Percentiles rank a stretch among this genome's conserved stretches.
phyloP scores from a whole-genome alignment of 2,888 invertebrate genomes.

The Eueremaeus valkanovi region DNA sequence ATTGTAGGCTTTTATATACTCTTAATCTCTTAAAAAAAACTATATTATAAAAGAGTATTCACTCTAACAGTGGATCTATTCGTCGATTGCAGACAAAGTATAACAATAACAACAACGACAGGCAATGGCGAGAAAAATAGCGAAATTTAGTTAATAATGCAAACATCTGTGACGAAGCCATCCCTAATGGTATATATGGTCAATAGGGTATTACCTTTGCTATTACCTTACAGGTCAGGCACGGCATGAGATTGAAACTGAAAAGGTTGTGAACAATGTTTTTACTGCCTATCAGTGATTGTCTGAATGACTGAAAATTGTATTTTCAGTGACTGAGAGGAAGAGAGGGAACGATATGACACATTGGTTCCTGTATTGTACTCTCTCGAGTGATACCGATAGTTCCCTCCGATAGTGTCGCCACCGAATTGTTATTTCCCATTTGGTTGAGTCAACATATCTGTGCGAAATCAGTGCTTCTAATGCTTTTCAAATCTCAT shows the following conservation, averaged over 20 bases:
- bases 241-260: neutral
- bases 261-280: neutral
- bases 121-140: no score
- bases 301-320: neutral
- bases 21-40: no score
- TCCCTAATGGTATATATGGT: neutral
- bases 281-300: neutral
- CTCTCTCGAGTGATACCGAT: neutral
- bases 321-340: neutral
- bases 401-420: neutral
- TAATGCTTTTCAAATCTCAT: neutral
- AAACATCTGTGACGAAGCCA: constrained; percentile 7
- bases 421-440: neutral
- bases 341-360: neutral
- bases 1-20: no score
- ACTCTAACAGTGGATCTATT: no score
- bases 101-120: no score
- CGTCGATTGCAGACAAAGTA: no score
- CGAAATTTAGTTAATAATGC: neutral
- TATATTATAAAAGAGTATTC: no score
- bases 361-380: neutral
- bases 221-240: neutral
- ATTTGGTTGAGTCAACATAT: neutral
- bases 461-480: neutral
- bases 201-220: neutral